Evolutionary conservation across 64 coral and sea anemone species (phyloP).

Genomic region (Catalaphyllia jardinei): DNA sequence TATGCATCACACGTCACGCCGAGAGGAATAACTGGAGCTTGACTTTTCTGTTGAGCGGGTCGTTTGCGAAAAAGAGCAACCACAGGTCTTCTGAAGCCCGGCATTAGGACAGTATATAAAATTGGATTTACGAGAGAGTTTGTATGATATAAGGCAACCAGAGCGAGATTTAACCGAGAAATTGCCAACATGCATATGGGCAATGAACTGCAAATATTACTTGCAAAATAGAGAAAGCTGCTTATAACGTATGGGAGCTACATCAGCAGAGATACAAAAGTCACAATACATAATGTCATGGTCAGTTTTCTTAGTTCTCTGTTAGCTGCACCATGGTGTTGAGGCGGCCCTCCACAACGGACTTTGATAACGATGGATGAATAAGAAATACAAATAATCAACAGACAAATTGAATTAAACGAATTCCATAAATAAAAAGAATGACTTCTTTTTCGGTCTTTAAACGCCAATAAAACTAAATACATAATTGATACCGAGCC

Average conservation of each 20-base stretch:
- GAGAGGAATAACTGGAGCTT: not conserved
- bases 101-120: not conserved
- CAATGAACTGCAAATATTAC: too few relatives aligned
- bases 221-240: not conserved
- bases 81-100: not conserved
- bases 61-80: not conserved
- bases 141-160: not conserved
- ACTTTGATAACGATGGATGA: not conserved
- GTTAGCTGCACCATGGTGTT: not conserved
- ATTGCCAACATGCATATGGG: not conserved
- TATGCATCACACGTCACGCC: not conserved
- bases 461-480: not conserved
- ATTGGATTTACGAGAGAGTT: conserved; percentile 9
- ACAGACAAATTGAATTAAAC: not conserved
- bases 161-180: not conserved
- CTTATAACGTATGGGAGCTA: not conserved
- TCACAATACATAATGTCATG: not conserved
- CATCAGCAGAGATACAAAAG: not conserved
- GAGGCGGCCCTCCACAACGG: not conserved
- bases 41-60: not conserved
- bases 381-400: conserved; percentile 1
- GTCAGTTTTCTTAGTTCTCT: conserved; percentile 23
- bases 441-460: not conserved
- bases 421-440: not conserved
- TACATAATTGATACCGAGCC: not conserved